These are phyloP conservation scores for Tragelaphus scriptus DNA, from an alignment of 2,113 vertebrate genomes.

Conservation along the genomic window DNA sequence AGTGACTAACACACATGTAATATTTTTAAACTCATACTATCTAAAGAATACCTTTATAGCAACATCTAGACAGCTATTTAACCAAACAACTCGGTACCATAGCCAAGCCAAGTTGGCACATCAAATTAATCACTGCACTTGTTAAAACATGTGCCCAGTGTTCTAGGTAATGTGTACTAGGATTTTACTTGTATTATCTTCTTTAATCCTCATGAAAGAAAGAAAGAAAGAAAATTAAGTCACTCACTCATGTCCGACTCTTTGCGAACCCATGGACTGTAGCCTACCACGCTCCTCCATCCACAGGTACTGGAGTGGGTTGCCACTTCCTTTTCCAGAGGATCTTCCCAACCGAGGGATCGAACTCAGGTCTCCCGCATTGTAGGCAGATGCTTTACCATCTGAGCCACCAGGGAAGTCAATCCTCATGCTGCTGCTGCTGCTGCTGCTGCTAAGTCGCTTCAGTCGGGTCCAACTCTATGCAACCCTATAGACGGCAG, in stretches of 20 bases:
- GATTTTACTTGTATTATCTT: neutral
- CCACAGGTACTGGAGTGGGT: neutral
- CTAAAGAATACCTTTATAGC: neutral
- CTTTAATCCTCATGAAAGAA: neutral
- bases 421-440: neutral
- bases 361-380: neutral
- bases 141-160: neutral
- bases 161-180: neutral
- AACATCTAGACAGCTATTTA: neutral
- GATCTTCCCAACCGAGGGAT: neutral
- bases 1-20: neutral
- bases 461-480: too few species aligned
- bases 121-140: neutral
- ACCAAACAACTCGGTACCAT: neutral
- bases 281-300: neutral
- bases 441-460: too few species aligned
- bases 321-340: neutral
- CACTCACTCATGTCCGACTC: neutral
- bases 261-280: neutral
- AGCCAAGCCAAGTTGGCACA: neutral
- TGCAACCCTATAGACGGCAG: too few species aligned
- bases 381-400: neutral
- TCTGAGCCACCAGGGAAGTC: neutral
- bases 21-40: neutral
- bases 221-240: neutral